Conservation (phyloP, 2,888 invertebrate species). For the Tinea pellionella region DNA sequence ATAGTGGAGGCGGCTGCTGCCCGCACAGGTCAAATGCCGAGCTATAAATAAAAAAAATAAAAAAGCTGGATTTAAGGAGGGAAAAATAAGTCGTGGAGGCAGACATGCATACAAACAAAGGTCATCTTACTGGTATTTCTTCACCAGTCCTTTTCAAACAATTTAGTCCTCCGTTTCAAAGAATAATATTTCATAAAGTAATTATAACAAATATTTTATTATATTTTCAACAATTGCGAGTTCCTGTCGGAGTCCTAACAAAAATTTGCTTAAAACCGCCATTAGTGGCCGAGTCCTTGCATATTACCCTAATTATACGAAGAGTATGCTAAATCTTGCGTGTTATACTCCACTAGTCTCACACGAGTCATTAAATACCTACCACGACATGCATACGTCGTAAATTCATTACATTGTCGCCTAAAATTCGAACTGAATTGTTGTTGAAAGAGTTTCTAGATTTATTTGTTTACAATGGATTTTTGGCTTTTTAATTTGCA, state of each 20-base stretch:
- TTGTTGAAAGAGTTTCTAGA: conserved; percentile 4
- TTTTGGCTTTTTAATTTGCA: conserved; percentile 19
- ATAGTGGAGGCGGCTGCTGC: no score
- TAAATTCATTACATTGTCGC: conserved; percentile 10
- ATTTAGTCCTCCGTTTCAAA: no score
- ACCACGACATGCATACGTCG: conserved; percentile 10
- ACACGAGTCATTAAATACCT: conserved; percentile 4
- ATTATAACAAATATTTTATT: not conserved
- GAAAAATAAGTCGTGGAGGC: no score
- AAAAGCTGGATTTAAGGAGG: no score
- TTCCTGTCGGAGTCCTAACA: conserved; percentile 1
- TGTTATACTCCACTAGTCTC: conserved; percentile 17
- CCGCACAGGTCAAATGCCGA: no score
- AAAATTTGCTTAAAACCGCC: conserved; percentile 13
- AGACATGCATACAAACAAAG: no score
- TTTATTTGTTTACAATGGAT: conserved; percentile 17
- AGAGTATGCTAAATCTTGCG: conserved; percentile 26
- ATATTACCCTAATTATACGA: conserved; percentile 11
- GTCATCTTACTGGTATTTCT: no score
- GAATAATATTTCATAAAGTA: not conserved
- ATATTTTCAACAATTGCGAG: not conserved
- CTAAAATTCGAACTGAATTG: conserved; percentile 8
- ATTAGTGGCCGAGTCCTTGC: conserved; percentile 8
- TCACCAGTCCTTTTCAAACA: no score
- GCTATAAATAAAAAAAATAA: no score